Percentiles rank a stretch among this genome's conserved stretches.
Conservation (phyloP, 2,888 invertebrate genomes). For the Ochropacha duplaris region DNA sequence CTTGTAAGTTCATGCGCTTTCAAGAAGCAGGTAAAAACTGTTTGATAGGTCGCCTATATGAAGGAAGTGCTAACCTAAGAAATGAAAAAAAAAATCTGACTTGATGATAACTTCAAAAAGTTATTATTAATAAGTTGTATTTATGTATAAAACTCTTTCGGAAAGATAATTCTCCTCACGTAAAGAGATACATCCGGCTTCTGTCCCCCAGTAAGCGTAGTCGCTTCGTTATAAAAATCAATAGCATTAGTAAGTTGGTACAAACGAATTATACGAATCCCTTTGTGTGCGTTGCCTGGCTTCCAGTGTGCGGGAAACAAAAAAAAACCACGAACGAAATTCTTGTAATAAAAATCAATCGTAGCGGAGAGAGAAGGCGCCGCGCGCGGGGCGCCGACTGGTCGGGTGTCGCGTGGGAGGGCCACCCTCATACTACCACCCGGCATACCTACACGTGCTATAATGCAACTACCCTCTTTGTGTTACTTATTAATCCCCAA, state of each 20-base stretch:
- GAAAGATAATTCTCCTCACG: conserved; percentile 3
- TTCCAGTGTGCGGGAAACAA: conserved; percentile 74
- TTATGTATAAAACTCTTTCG: background rate
- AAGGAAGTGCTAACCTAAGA: background rate
- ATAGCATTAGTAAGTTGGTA: conserved; percentile 81
- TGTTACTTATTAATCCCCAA: conserved; percentile 10
- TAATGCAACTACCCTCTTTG: conserved; percentile 64
- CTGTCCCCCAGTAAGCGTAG: conserved; percentile 39
- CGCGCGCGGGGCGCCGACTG: conserved; percentile 74
- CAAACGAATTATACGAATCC: conserved; percentile 81
- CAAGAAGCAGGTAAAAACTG: too few relatives aligned
- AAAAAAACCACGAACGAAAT: conserved; percentile 80
- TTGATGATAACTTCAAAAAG: background rate
- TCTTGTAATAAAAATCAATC: conserved; percentile 84
- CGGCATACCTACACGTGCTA: conserved; percentile 61
- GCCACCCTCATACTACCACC: conserved; percentile 42
- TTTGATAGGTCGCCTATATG: background rate
- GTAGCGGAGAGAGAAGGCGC: conserved; percentile 81
- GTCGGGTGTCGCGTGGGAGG: conserved; percentile 57
- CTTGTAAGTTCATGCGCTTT: too few relatives aligned
- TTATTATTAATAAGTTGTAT: background rate
- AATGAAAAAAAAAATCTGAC: too few relatives aligned
- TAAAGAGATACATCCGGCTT: conserved; percentile 26
- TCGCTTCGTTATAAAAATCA: conserved; percentile 81
- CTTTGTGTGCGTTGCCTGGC: conserved; percentile 72